Conservation (phyloP, 1,140 invertebrate genomes). For the Arion vulgaris region DNA sequence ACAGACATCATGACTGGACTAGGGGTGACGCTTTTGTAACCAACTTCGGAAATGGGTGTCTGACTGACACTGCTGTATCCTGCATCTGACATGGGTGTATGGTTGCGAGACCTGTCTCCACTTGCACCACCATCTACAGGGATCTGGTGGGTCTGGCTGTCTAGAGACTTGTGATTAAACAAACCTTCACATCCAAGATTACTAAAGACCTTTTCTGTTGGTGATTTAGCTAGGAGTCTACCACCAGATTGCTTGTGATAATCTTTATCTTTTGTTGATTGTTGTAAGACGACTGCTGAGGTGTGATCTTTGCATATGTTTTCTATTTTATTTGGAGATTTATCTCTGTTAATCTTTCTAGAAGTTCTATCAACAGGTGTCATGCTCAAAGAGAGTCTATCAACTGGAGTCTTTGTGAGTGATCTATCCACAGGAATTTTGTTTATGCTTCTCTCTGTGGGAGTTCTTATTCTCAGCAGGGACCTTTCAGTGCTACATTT, state of each 20-base stretch:
- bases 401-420: neutral
- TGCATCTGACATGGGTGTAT: conserved; percentile 43
- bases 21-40: conserved; percentile 50
- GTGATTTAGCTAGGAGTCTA: neutral
- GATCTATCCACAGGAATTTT: conserved; percentile 22
- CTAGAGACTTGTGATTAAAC: neutral
- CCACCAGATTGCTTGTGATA: neutral
- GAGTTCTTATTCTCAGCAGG: neutral
- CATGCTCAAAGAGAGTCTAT: neutral
- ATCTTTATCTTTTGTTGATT: neutral
- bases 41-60: conserved; percentile 53
- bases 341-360: neutral
- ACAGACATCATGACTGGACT: conserved; percentile 48
- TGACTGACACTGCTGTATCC: conserved; percentile 44
- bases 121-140: neutral
- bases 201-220: neutral
- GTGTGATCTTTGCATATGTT: neutral
- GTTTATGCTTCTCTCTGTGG: neutral
- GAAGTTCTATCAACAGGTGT: neutral
- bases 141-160: neutral
- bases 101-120: conserved; percentile 29
- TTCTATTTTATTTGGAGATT: neutral
- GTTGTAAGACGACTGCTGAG: neutral
- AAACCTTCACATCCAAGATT: neutral
- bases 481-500: conserved; percentile 1